Base-by-base conservation (phyloP, 2,797 vertebrate genomes). In the Spheniscus humboldti region DNA sequence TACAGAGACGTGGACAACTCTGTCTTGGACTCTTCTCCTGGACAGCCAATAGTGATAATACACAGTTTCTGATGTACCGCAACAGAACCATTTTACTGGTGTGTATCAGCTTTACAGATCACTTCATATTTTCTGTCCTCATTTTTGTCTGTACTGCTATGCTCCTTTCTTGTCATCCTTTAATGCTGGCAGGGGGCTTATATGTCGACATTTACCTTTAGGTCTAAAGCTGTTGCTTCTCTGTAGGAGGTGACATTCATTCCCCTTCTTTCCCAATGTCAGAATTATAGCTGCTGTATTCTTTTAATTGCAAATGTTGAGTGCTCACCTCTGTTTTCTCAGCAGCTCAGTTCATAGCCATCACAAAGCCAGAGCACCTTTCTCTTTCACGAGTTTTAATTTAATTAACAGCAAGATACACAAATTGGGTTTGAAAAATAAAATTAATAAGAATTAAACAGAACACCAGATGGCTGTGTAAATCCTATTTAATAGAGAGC, bases 401-500 rank as follows among this genome's bases (percentile, higher is more conserved):
- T 94, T 79, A 94, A 93, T 96, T 96, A 96, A 82, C 88, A 94
- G 76, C 79, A 95, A 97, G 76, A 63, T 73, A 92, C 57, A 69
- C 37, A 96, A 97, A 97, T 88, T 74, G 76, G 18, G 68, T 92
- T 96, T 94, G 45, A 25, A 37, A 35, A 48, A 78, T 47, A 82
- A 85, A 90, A 93, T 57, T n/a, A 82, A 79, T 62, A 96, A 92
- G 60, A 97, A 95, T 92, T 94, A 92, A 97, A 60, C 97, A 96
- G 96, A 95, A 82, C 79, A 97, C 97, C 98, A 98, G 98, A 98
- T 98, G 97, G 97, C 97, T 97, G 78, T 91, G 80, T 93, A 97
- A 97, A 98, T 97, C 95, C 84, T 98, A 93, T 98, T 98, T 98
- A 97, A 96, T 60, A 87, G 87, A 96, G 90, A 96, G 86, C 79